phyloP scores from a whole-genome alignment of 2,888 invertebrate genomes.

The Orchestes rusci region DNA sequence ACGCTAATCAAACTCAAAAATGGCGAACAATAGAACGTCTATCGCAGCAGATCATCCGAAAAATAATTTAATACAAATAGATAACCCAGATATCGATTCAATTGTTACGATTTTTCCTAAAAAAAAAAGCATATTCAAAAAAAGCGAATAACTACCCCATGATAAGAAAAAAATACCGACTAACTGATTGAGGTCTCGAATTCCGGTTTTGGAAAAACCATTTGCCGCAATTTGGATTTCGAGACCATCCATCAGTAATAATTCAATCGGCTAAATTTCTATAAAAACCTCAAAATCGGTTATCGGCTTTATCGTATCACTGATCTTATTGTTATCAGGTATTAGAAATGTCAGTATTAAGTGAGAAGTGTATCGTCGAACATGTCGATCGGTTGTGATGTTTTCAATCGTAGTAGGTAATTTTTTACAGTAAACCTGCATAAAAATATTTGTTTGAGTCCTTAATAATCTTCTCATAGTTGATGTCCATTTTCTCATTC shows the following conservation, averaged over 20 bases:
- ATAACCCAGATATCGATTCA: slow-evolving; percentile 18
- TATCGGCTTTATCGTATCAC: slow-evolving; percentile 12
- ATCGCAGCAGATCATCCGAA: too few species aligned
- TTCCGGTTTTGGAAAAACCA: slow-evolving; percentile 33
- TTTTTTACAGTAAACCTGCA: too few species aligned
- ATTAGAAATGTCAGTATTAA: slow-evolving; percentile 13
- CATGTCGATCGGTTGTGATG: too few species aligned
- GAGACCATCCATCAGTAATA: slow-evolving; percentile 39
- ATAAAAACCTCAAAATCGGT: slow-evolving; percentile 17
- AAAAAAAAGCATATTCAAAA: slow-evolving; percentile 14
- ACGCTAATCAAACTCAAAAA: too few species aligned
- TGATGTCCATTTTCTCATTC: too few species aligned
- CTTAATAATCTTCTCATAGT: too few species aligned
- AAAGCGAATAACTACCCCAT: slow-evolving; percentile 27
- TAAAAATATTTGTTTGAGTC: too few species aligned
- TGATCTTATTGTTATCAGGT: slow-evolving; percentile 18
- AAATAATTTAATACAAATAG: slow-evolving; percentile 2
- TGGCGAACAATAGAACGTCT: too few species aligned
- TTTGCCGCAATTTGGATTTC: slow-evolving; percentile 36
- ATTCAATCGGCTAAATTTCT: slow-evolving; percentile 22
- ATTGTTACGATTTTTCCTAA: slow-evolving; percentile 13
- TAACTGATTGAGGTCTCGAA: slow-evolving; percentile 44
- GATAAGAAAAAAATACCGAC: slow-evolving; percentile 40
- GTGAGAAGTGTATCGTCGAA: slow-evolving; percentile 10
- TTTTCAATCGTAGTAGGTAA: too few species aligned